These are phyloP conservation scores for Odocoileus hemionus DNA, from an alignment of 2,113 vertebrate species.

Conservation along the genomic window DNA sequence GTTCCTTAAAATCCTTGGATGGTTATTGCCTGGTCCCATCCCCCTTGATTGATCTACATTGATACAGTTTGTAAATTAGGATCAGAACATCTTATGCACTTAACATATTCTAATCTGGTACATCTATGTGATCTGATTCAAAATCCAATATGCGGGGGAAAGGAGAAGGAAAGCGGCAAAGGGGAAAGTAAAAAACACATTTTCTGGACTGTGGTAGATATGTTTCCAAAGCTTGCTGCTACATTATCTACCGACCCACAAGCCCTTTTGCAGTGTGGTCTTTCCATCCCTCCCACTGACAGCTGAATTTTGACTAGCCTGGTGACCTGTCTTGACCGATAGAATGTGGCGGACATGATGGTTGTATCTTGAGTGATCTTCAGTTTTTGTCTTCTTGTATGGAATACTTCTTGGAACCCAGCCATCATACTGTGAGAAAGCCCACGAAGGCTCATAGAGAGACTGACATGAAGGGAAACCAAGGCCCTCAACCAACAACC, in stretches of 20 bases:
- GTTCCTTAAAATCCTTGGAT: slow-evolving; percentile 1
- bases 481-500: not conserved
- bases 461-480: not conserved
- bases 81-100: not conserved
- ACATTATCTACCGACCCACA: not conserved
- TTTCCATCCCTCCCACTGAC: not conserved
- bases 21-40: not conserved
- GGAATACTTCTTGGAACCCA: not conserved
- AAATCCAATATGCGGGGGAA: not conserved
- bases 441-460: not conserved
- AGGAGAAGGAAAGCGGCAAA: not conserved
- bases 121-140: not conserved
- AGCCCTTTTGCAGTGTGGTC: not conserved
- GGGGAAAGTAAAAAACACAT: not conserved
- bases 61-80: not conserved
- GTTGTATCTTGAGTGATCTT: not conserved
- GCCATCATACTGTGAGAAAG: not conserved
- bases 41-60: not conserved
- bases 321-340: not conserved
- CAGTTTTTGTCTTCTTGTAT: not conserved
- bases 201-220: not conserved
- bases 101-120: not conserved
- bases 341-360: not conserved
- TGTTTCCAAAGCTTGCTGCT: not conserved
- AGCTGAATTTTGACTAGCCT: not conserved